Conservation (phyloP, 92 coral and sea anemone species). For the Palythoa grandiflora region DNA sequence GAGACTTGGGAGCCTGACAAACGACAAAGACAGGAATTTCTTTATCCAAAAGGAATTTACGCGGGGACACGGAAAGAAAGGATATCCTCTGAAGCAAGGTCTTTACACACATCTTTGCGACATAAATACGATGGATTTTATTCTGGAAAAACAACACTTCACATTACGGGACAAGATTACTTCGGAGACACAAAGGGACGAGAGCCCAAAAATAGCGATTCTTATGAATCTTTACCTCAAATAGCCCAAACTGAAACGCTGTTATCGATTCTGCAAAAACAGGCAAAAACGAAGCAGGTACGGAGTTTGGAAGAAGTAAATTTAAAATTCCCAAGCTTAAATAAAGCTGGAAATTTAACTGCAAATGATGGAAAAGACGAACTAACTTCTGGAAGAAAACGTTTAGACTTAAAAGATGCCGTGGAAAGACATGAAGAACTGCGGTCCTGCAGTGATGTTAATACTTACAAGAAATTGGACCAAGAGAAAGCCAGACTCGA, state of each 20-base stretch:
- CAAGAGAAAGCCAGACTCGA: constrained; percentile 28
- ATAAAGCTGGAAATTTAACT: background rate
- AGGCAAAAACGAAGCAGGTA: background rate
- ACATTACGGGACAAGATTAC: background rate
- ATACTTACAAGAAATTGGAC: background rate
- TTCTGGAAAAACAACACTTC: background rate
- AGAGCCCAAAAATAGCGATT: background rate
- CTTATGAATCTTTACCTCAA: background rate
- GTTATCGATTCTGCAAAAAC: constrained; percentile 21
- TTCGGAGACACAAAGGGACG: background rate
- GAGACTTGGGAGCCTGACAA: constrained; percentile 24
- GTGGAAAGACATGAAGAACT: constrained; percentile 10
- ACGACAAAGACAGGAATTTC: background rate
- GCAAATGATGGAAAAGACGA: background rate
- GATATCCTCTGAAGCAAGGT: background rate
- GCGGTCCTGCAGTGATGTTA: background rate
- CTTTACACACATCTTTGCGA: background rate
- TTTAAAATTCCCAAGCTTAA: constrained; percentile 2
- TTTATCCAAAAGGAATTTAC: background rate
- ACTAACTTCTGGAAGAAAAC: background rate
- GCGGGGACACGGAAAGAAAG: background rate
- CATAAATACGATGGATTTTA: background rate
- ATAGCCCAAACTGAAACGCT: constrained; percentile 17
- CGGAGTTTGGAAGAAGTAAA: background rate
- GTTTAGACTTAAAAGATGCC: background rate